Evolutionary conservation across 1,140 invertebrate species (phyloP).

Genomic region (Dolichoris vasculosae): DNA sequence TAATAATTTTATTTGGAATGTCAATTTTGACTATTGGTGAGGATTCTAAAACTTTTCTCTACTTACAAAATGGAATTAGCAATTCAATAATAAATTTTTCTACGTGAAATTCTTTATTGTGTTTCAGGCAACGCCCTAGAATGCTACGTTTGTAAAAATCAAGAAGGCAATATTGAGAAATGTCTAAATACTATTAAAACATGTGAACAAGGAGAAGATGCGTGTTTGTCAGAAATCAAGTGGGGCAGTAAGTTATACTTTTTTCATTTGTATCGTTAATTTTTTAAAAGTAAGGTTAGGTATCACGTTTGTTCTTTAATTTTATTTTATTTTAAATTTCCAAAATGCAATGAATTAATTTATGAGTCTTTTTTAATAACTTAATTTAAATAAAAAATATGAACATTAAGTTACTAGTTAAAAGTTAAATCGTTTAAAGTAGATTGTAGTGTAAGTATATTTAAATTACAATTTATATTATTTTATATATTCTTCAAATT

Average conservation of each 20-base stretch:
- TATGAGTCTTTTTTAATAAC: background rate
- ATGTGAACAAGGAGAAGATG: constrained; percentile 90
- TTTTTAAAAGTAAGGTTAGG: constrained; percentile 36
- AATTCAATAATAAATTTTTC: background rate
- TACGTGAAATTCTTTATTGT: background rate
- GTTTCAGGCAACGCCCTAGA: constrained; percentile 82
- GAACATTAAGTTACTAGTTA: no score
- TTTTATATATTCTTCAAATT: no score
- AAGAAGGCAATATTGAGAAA: constrained; percentile 95
- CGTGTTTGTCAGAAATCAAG: constrained; percentile 90
- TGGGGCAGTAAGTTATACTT: constrained; percentile 85
- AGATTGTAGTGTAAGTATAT: no score
- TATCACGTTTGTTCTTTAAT: background rate
- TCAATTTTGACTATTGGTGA: constrained; percentile 28
- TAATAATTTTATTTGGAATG: background rate
- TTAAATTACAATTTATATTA: no score
- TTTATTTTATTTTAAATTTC: background rate
- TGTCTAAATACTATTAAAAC: constrained; percentile 94
- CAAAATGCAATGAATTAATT: no score
- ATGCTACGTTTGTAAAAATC: constrained; percentile 95
- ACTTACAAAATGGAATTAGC: background rate
- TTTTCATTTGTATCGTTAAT: constrained; percentile 19
- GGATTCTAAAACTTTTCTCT: background rate
- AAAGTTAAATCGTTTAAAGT: no score
- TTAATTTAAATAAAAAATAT: no score